Evolutionary conservation across 1,140 invertebrate genomes (phyloP).

Genomic region (Cyclargus thomasi): DNA sequence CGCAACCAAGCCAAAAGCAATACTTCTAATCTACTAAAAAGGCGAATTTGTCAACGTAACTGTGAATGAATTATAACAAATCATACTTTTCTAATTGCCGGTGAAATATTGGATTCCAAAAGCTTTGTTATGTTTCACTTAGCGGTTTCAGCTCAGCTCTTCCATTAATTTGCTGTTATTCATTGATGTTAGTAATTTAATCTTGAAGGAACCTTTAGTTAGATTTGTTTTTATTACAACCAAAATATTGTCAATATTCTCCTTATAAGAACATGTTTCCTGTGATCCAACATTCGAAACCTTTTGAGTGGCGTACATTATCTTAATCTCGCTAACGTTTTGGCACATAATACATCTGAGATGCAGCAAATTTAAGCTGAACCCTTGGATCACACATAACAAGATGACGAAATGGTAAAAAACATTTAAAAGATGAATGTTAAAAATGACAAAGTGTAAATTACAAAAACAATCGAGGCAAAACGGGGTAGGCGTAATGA

Average conservation of each 20-base stretch:
- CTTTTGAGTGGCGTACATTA: conserved; percentile 8
- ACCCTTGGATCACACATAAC: conserved; percentile 2
- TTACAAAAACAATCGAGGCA: background rate
- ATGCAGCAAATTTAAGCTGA: conserved; percentile 4
- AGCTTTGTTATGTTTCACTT: background rate
- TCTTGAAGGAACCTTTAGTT: conserved; percentile 31
- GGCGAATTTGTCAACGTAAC: background rate
- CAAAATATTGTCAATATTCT: conserved; percentile 4
- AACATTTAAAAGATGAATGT: background rate
- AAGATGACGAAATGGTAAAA: background rate
- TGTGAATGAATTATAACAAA: conserved; percentile 1
- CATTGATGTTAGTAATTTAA: conserved; percentile 11
- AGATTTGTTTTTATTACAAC: background rate
- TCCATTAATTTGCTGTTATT: background rate
- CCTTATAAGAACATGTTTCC: background rate
- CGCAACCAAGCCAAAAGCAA: conserved; percentile 6
- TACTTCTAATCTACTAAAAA: conserved; percentile 7
- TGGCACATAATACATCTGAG: background rate
- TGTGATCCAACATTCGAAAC: conserved; percentile 5
- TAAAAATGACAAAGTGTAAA: background rate
- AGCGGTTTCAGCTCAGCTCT: background rate
- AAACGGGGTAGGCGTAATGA: background rate
- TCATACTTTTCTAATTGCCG: background rate
- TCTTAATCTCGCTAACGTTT: background rate
- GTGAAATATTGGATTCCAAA: no score